phyloP scores from a whole-genome alignment of 2,113 vertebrate species.

The Helogale parvula region DNA sequence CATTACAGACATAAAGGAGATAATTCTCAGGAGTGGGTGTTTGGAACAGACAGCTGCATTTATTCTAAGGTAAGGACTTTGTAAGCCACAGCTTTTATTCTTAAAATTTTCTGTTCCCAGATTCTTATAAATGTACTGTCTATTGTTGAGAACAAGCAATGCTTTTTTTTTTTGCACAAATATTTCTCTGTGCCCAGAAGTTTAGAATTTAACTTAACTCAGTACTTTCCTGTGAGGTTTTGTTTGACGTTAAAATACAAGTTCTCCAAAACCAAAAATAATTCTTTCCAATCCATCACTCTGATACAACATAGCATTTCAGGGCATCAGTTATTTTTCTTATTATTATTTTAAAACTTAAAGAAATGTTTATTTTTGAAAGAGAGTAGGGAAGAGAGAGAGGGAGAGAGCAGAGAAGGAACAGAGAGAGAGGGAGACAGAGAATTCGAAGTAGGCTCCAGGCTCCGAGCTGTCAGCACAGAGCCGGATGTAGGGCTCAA shows the following conservation, averaged over 20 bases:
- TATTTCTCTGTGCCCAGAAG: neutral
- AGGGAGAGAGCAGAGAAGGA: too few species aligned
- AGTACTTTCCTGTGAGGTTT: neutral
- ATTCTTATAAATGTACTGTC: neutral
- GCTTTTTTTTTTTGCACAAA: neutral
- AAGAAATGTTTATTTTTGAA: too few species aligned
- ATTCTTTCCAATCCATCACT: neutral
- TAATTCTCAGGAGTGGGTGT: constrained; percentile 71
- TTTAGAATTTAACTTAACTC: constrained; percentile 6
- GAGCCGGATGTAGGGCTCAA: too few species aligned
- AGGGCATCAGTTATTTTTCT: neutral
- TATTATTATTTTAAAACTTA: neutral
- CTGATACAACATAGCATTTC: neutral
- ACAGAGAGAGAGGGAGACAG: too few species aligned
- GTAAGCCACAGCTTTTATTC: neutral
- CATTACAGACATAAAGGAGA: constrained; percentile 69
- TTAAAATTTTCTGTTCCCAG: neutral
- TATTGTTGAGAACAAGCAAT: neutral
- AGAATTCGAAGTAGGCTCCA: too few species aligned
- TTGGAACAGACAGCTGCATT: constrained; percentile 77
- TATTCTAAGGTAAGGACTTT: constrained; percentile 68
- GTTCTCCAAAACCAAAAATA: constrained; percentile 21
- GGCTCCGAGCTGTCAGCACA: too few species aligned
- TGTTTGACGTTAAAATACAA: constrained; percentile 32
- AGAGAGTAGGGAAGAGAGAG: too few species aligned